phyloP scores from a whole-genome alignment of 2,888 invertebrate species.

The Hirtodrosophila confusa region DNA sequence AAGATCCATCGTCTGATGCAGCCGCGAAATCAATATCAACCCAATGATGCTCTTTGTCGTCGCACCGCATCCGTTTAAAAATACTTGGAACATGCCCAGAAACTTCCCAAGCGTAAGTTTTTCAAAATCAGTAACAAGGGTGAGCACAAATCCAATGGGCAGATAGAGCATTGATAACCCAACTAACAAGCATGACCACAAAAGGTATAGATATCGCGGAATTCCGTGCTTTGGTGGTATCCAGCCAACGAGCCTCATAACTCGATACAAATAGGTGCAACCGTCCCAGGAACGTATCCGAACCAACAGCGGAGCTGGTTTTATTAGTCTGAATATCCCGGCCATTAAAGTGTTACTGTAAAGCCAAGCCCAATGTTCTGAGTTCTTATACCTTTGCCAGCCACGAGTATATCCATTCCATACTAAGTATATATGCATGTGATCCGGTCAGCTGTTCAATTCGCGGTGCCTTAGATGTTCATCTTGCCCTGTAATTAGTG shows the following conservation, averaged over 20 bases:
- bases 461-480: too few relatives aligned
- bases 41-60: constrained; percentile 36
- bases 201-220: constrained; percentile 33
- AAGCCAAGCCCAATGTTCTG: too few relatives aligned
- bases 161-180: constrained; percentile 25
- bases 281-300: constrained; percentile 42
- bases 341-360: constrained; percentile 7
- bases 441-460: constrained; percentile 15
- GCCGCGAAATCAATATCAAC: constrained; percentile 10
- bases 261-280: constrained; percentile 39
- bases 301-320: constrained; percentile 44
- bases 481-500: too few relatives aligned
- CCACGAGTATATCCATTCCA: too few relatives aligned
- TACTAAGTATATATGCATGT: not conserved
- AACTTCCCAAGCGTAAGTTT: constrained; percentile 48
- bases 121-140: constrained; percentile 37
- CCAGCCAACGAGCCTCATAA: constrained; percentile 47
- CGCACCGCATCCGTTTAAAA: constrained; percentile 30
- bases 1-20: constrained; percentile 23
- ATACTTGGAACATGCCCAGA: constrained; percentile 43
- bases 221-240: constrained; percentile 39
- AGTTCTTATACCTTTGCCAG: constrained; percentile 23
- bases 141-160: constrained; percentile 53
- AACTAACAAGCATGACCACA: constrained; percentile 30
- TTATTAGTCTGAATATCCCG: constrained; percentile 33